Evolutionary conservation across 2,888 invertebrate species (phyloP), one percentile per base, ranked within the genome.

Genomic region (Lochmaea crataegi): DNA sequence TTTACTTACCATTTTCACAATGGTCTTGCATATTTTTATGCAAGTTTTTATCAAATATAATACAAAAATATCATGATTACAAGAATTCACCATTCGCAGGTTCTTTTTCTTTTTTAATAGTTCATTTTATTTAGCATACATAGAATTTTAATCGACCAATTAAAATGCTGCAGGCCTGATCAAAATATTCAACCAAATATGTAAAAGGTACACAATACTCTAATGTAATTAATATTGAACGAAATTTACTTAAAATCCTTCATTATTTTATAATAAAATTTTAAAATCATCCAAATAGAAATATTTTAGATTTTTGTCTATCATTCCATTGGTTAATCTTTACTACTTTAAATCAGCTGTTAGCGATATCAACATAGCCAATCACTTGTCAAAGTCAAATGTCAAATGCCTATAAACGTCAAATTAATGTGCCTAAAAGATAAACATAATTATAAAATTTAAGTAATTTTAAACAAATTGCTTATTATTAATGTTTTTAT

Each of bases 11-110:
- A 48, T 65, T 71, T 65, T 71, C 71, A 32, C 51, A 42, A 14
- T 66, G 61, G 48, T 71, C 71, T 53, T 71, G 66, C 71, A 71
- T 71, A 16, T 58, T 71, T 61, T 65, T 12, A 58, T 65, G 42
- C 58, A 61, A 61, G 22, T 66, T 45, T 65, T 53, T 45, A 58
- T 71, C 57, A 70, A 65, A 64, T 18, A 48, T 41, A 60, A 61
- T 64, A 60, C 45, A 45, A 57, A 58, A 51, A 68, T 57, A 51
- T 45, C 60, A 60, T 68, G n/a, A 60, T 68, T 22, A 32, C 42
- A 68, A 32, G 26, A 32, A 61, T 58, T 48, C 58, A 42, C 57
- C 45, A 67, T 16, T 10, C 58, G 38, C 32, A 3, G 6, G 41
- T 18, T 42, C 16, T 38, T 38, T 51, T 61, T 61, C 16, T 38